Evolutionary conservation across 2,113 vertebrate genomes (phyloP).

Genomic region (Gambusia affinis): DNA sequence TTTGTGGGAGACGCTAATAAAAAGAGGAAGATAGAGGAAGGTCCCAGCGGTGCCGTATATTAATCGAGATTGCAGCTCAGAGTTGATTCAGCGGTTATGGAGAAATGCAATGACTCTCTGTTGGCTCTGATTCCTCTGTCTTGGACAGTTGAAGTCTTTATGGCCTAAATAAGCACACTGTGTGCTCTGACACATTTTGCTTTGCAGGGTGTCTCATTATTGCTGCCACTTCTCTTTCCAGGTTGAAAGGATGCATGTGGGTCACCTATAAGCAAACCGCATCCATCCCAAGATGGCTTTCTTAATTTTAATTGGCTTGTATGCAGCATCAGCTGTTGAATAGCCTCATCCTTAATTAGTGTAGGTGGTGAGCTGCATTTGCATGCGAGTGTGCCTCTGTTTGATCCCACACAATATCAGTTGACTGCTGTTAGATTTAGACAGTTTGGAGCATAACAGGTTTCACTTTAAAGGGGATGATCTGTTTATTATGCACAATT

Average conservation of each 20-base stretch:
- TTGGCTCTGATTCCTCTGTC: constrained; percentile 30
- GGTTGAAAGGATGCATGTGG: constrained; percentile 45
- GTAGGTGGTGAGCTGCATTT: constrained; percentile 18
- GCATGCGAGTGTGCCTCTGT: constrained; percentile 2
- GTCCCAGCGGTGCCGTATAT: constrained; percentile 25
- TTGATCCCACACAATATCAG: constrained; percentile 48
- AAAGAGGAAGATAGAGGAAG: neutral
- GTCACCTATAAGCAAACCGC: constrained; percentile 42
- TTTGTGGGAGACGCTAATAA: constrained; percentile 29
- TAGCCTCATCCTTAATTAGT: constrained; percentile 55
- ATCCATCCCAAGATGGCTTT: constrained; percentile 41
- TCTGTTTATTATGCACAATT: constrained; percentile 12
- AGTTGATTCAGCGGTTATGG: constrained; percentile 50
- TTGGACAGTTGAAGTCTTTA: constrained; percentile 30
- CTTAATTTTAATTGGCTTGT: constrained; percentile 63
- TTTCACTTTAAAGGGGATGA: constrained; percentile 3
- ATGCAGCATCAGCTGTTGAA: constrained; percentile 32
- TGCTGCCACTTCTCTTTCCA: constrained; percentile 19
- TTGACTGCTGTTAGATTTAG: constrained; percentile 28
- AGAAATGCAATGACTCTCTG: constrained; percentile 32
- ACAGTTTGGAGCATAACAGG: constrained; percentile 23
- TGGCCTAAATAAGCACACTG: constrained; percentile 25
- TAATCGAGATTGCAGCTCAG: constrained; percentile 51
- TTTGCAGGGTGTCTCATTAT: constrained; percentile 53
- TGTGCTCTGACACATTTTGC: constrained; percentile 37